A percentile compares a stretch with the other conserved stretches of the same genome.
phyloP scores from a whole-genome alignment of 2,113 vertebrate genomes.

The Bos javanicus region DNA sequence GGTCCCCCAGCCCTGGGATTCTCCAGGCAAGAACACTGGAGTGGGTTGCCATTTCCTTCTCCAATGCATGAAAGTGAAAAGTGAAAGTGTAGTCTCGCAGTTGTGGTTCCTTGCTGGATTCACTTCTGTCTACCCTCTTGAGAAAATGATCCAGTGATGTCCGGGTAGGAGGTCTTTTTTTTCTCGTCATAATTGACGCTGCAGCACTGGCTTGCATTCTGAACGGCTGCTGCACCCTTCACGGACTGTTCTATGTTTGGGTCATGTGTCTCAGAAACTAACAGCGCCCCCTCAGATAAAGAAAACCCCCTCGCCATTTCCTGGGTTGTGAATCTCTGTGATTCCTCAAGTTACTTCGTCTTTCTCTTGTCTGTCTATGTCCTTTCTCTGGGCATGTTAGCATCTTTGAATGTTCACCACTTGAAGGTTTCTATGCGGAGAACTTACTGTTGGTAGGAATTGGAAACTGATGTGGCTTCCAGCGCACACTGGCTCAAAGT shows the following conservation, averaged over 20 bases:
- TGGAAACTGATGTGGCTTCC: not conserved
- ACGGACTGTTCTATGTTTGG: not conserved
- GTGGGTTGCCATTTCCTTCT: too few species aligned
- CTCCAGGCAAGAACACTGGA: too few species aligned
- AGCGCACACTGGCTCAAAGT: not conserved
- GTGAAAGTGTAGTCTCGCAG: too few species aligned
- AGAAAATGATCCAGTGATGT: not conserved
- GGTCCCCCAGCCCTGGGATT: too few species aligned
- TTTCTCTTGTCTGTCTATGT: not conserved
- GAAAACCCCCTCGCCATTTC: not conserved
- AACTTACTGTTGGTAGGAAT: not conserved
- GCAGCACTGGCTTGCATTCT: not conserved
- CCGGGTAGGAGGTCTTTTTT: not conserved
- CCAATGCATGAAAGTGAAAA: too few species aligned
- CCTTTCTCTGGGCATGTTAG: not conserved
- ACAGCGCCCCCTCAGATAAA: not conserved
- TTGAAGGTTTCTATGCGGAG: not conserved
- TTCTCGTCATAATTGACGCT: fast-evolving
- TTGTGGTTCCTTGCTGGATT: not conserved
- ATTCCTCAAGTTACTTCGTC: not conserved
- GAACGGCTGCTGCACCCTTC: not conserved
- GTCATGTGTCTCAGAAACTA: not conserved
- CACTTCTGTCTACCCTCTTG: not conserved
- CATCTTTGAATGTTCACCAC: not conserved
- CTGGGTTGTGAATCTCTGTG: not conserved